Evolutionary conservation across 1,140 invertebrate genomes (phyloP), one percentile per base, ranked within the genome.

Genomic region (Anoplolepis gracilipes): DNA sequence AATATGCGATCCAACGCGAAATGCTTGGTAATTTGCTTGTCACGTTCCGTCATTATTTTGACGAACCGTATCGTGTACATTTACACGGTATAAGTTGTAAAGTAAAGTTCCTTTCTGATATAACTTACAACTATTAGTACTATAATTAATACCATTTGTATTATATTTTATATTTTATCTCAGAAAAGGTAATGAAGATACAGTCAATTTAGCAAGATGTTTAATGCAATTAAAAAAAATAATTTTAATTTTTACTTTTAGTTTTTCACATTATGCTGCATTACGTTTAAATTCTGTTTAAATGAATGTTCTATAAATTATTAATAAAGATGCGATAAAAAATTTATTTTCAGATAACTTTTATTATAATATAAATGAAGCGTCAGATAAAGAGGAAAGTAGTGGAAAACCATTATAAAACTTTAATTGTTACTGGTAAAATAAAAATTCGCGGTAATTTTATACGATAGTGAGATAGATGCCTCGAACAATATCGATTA

Each of bases 401-500:
- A 53, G 28, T 39, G 22, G 46, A 22, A 49, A 36, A 75, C 1
- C 13, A 16, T 33, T 55, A 30, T 36, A 11, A 61, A 75, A 61
- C 1, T 61, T 76, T 28, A 13, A 62, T 76, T 42, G 25, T 28
- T 42, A 2, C 5, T 11, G 39, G 6, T 0, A 57, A 79, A 79
- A 70, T 19, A 10, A 55, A 22, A 70, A 28, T 25, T 55, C 6
- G 33, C 19, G 16, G 11, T 70, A 79, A 76, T 64, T 78, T 57
- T 53, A 78, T 55, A 49, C 42, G 22, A 36, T n/a, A 49, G 16
- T 55, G 28, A 59, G 22, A 28, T 79, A 59, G 22, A 28, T 79
- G 39, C n/a, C 36, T 82, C 46, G 73, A 62, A 62, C 36, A 33
- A 70, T 82, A 73, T 82, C 53, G 78, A 82, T 82, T 72, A 72